Base-by-base conservation (phyloP, 2,888 invertebrate species). In the Sisyra nigra region DNA sequence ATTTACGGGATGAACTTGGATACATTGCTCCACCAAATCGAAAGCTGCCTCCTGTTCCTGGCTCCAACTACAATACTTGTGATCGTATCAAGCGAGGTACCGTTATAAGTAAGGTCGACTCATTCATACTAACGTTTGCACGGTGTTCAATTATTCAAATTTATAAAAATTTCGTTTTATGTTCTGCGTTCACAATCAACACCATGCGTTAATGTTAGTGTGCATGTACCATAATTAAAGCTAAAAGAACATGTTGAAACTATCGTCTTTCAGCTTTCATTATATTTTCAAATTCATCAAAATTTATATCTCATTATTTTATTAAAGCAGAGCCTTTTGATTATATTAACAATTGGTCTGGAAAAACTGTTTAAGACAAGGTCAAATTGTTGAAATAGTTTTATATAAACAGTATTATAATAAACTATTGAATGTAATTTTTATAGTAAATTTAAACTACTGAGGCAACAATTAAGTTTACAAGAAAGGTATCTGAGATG, bases 31-130 rank as follows among this genome's bases (percentile, higher is more conserved):
- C 91, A 15, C 91, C 89, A 43, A 91, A 91, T 65, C 74, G 89
- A 54, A 91, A 91, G 63, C 72, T 89, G 45, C 89, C 91, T 1
- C 91, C 91, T 15, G 89, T 91, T 6, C 89, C 89, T 43, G 89
- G 89, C 52, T 87, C 87, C 44, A 89, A 89, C 67, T 89, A 89
- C 70, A 89, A 88, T 63, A 91, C 89, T 24, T 89, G 89, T 65
- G 89, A 91, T 67, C 74, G 89, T 57, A 87, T 89, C 69, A 89
- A 89, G 73, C 76, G 89, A 69, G 88, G 88, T 79, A 87, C 82
- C 65, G 83, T 82, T 55, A 83, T 85, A 75, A 85, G 85, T 86
- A 76, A 85, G 85, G 76, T 57, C 65, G 52, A 54, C 55, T 52
- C 55, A 52, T 53, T 53, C 55, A 57, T 54, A 54, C 52, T 41